Evolutionary conservation across 1,140 invertebrate species (phyloP).

Genomic region (Nilaparvata lugens): DNA sequence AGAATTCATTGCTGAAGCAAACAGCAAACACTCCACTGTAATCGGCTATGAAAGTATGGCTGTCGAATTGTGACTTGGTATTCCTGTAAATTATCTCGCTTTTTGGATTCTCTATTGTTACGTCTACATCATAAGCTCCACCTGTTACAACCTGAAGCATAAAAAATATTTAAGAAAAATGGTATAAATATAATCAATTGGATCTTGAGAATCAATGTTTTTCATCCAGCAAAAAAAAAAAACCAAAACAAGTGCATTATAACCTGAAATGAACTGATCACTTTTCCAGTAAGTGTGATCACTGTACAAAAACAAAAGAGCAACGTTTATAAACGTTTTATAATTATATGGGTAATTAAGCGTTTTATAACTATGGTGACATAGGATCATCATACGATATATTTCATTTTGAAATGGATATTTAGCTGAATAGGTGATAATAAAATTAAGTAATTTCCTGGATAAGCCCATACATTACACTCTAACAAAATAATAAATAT

Average conservation of each 20-base stretch:
- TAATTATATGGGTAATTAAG: too few relatives aligned
- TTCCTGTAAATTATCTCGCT: slow-evolving; percentile 86
- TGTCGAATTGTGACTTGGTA: slow-evolving; percentile 90
- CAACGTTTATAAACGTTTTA: too few relatives aligned
- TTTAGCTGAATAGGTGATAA: too few relatives aligned
- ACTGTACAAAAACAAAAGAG: too few relatives aligned
- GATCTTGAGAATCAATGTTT: not conserved
- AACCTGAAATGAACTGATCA: not conserved
- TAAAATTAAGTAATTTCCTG: too few relatives aligned
- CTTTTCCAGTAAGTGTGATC: too few relatives aligned
- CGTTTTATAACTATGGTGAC: too few relatives aligned
- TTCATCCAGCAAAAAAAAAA: not conserved
- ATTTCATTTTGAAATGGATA: too few relatives aligned
- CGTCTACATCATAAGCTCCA: slow-evolving; percentile 98
- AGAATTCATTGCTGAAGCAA: slow-evolving; percentile 99
- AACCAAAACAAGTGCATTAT: not conserved
- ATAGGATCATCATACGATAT: too few relatives aligned
- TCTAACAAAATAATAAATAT: too few relatives aligned
- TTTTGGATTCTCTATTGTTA: slow-evolving; percentile 79
- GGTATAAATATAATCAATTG: not conserved
- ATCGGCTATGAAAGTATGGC: slow-evolving; percentile 73
- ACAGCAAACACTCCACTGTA: slow-evolving; percentile 69
- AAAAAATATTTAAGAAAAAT: not conserved
- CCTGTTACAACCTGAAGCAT: slow-evolving; percentile 87
- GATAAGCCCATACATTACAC: too few relatives aligned